Evolutionary conservation across 2,113 vertebrate genomes (phyloP).

Genomic region (Rallus limicola): DNA sequence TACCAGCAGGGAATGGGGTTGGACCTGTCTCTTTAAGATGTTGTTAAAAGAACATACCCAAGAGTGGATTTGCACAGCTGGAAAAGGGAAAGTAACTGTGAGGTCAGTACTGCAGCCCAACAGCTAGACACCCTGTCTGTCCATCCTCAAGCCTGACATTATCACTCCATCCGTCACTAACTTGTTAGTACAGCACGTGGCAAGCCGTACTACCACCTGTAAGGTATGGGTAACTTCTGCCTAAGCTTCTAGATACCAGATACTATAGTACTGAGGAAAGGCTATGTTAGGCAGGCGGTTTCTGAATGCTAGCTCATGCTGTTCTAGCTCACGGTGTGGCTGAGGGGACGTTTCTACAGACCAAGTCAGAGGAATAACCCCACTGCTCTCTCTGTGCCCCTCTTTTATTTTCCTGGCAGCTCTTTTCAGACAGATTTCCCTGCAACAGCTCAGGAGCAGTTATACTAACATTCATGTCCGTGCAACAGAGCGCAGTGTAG

Average conservation of each 20-base stretch:
- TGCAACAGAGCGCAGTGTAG: not conserved
- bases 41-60: not conserved
- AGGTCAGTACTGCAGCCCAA: not conserved
- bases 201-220: not conserved
- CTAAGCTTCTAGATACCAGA: not conserved
- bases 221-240: not conserved
- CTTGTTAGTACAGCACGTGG: not conserved
- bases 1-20: not conserved
- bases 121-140: not conserved
- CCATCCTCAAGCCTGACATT: not conserved
- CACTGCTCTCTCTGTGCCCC: not conserved
- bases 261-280: not conserved
- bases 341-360: fast-evolving
- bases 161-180: not conserved
- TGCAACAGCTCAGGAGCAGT: not conserved
- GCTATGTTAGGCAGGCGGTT: fast-evolving
- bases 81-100: not conserved
- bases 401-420: not conserved
- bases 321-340: fast-evolving
- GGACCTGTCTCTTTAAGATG: not conserved
- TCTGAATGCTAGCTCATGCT: not conserved
- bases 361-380: fast-evolving
- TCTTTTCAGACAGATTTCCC: not conserved
- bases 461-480: fast-evolving
- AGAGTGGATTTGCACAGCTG: not conserved